phyloP scores from a whole-genome alignment of 92 coral and sea anemone genomes.

The Bergia sp. region DNA sequence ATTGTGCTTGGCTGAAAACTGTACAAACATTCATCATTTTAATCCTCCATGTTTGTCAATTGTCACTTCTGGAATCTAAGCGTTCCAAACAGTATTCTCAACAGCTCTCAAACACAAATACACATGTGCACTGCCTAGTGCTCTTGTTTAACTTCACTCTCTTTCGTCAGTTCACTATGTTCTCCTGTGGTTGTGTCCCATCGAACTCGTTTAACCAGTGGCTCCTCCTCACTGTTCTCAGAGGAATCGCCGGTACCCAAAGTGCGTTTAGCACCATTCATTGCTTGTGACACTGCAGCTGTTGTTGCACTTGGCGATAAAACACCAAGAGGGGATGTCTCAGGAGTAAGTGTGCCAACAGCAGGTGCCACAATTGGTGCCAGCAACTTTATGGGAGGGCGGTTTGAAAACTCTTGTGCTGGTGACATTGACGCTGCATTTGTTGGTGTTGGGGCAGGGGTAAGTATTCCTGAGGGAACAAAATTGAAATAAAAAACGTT shows the following conservation, averaged over 20 bases:
- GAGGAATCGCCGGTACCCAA: conserved; percentile 64
- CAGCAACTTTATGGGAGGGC: conserved; percentile 65
- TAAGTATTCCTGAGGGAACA: conserved; percentile 81
- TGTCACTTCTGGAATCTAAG: neutral
- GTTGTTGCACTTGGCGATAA: conserved; percentile 99
- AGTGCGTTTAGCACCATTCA: conserved; percentile 95
- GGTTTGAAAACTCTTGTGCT: conserved; percentile 65
- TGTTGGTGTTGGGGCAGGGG: conserved; percentile 97
- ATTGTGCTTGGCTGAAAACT: neutral
- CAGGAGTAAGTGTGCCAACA: conserved; percentile 87
- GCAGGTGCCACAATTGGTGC: conserved; percentile 80
- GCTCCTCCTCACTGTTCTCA: conserved; percentile 66
- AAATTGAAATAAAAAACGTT: neutral
- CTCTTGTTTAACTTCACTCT: conserved; percentile 26
- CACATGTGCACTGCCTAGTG: neutral
- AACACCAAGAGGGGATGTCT: conserved; percentile 94
- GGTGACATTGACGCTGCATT: conserved; percentile 77
- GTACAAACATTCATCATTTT: neutral
- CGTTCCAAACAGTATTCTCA: neutral
- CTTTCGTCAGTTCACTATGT: conserved; percentile 11
- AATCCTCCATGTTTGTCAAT: neutral
- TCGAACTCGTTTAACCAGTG: conserved; percentile 71
- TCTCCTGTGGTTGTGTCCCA: conserved; percentile 26
- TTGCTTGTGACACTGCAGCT: conserved; percentile 96
- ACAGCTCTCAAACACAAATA: conserved; percentile 1